A percentile compares a stretch with the other conserved stretches of the same genome.
phyloP scores from a whole-genome alignment of 2,113 vertebrate species.

The Phrynocephalus versicolor region DNA sequence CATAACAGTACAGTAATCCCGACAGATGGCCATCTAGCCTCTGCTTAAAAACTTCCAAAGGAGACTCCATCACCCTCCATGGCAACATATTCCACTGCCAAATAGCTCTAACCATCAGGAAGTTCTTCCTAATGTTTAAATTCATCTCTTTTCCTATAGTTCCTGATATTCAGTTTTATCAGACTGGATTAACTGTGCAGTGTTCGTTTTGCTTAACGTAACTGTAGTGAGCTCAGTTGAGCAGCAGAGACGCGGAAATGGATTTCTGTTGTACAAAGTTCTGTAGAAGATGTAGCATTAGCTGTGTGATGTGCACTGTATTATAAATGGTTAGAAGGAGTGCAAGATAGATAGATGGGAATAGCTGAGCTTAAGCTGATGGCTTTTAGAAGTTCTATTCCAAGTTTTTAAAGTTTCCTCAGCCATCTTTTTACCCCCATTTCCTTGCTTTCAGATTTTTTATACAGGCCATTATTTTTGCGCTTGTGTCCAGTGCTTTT shows the following conservation, averaged over 20 bases:
- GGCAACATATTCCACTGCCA: no score
- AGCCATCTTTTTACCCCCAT: not conserved
- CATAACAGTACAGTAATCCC: no score
- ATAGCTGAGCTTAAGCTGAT: not conserved
- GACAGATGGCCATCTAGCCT: no score
- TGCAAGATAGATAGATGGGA: not conserved
- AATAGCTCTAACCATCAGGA: no score
- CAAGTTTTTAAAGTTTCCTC: not conserved
- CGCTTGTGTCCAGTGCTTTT: not conserved
- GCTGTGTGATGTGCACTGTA: not conserved
- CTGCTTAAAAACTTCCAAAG: no score
- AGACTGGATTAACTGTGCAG: not conserved
- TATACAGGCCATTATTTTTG: not conserved
- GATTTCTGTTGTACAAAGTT: not conserved
- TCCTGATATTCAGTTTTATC: not conserved
- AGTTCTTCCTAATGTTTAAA: no score
- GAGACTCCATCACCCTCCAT: no score
- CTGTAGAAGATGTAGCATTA: not conserved
- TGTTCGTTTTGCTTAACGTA: not conserved
- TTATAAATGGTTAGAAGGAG: not conserved
- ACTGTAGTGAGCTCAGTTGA: not conserved
- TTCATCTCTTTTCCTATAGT: no score
- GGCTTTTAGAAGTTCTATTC: not conserved
- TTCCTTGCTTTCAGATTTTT: not conserved
- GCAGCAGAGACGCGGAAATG: not conserved